These are phyloP conservation scores for Drosophila sechellia DNA, from an alignment of 1,140 invertebrate species.

Conservation along the genomic window DNA sequence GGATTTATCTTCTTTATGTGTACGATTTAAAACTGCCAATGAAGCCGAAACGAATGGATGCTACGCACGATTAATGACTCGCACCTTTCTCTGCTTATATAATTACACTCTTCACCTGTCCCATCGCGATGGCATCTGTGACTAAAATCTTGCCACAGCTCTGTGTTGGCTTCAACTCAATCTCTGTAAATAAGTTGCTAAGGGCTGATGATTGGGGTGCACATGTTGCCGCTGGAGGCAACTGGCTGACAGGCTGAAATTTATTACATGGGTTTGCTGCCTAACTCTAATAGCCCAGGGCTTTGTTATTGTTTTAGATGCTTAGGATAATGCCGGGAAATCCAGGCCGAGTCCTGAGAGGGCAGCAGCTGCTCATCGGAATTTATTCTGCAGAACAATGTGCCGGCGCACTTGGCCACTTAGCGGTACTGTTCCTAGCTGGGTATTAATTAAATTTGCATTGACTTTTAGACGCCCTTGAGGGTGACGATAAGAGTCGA, in stretches of 20 bases:
- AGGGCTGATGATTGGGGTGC: constrained; percentile 2
- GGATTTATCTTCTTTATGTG: too few species aligned
- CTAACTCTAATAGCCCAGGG: constrained; percentile 62
- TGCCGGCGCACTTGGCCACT: constrained; percentile 32
- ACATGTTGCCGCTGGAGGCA: constrained; percentile 34
- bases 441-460: constrained; percentile 64
- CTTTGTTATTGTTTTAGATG: constrained; percentile 67
- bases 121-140: constrained; percentile 15
- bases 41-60: too few species aligned
- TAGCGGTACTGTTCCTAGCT: constrained; percentile 10
- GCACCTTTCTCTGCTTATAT: too few species aligned
- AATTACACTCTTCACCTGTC: too few species aligned
- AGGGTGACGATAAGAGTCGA: constrained; percentile 16
- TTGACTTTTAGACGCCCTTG: constrained; percentile 67
- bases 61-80: too few species aligned
- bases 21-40: too few species aligned
- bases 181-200: constrained; percentile 39
- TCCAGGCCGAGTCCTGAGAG: constrained; percentile 42
- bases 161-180: constrained; percentile 8
- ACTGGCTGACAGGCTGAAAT: constrained; percentile 70
- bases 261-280: constrained; percentile 62
- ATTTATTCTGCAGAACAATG: constrained; percentile 49
- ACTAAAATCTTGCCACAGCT: constrained; percentile 7
- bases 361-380: constrained; percentile 59
- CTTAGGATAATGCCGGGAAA: constrained; percentile 49